These are phyloP conservation scores for Serilophus lunatus DNA, from an alignment of 2,113 vertebrate genomes.

Conservation along the genomic window DNA sequence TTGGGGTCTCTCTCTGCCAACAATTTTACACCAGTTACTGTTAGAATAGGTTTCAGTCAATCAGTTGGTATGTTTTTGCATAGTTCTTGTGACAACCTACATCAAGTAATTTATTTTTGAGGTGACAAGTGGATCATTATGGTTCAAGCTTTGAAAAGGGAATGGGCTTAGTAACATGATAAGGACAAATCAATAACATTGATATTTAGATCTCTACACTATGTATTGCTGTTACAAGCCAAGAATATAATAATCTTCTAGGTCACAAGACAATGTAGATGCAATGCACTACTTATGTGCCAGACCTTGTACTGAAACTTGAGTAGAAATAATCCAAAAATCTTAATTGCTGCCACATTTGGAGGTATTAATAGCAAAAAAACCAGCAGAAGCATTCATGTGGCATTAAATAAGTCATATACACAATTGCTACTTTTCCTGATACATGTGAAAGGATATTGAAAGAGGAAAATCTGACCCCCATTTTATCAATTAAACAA, in stretches of 20 bases:
- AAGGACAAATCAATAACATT: constrained; percentile 45
- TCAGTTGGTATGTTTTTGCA: neutral
- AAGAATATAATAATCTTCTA: neutral
- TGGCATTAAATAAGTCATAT: neutral
- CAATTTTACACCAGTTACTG: neutral
- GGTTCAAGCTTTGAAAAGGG: neutral
- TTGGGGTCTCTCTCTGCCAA: neutral
- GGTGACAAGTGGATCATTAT: constrained; percentile 9
- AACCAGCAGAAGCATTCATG: neutral
- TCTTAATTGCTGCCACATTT: neutral
- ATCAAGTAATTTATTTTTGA: neutral
- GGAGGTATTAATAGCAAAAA: neutral
- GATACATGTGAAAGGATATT: neutral
- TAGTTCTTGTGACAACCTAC: neutral
- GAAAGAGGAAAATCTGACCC: neutral
- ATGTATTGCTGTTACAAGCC: neutral
- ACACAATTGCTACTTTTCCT: neutral
- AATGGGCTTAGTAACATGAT: neutral
- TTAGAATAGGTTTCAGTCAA: neutral
- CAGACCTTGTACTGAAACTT: neutral
- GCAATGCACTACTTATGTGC: neutral
- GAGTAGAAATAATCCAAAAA: neutral
- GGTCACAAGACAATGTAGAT: neutral
- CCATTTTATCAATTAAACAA: neutral
- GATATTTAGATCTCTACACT: neutral